Base-by-base conservation (phyloP, 2,797 vertebrate genomes). In the Cuculus canorus region DNA sequence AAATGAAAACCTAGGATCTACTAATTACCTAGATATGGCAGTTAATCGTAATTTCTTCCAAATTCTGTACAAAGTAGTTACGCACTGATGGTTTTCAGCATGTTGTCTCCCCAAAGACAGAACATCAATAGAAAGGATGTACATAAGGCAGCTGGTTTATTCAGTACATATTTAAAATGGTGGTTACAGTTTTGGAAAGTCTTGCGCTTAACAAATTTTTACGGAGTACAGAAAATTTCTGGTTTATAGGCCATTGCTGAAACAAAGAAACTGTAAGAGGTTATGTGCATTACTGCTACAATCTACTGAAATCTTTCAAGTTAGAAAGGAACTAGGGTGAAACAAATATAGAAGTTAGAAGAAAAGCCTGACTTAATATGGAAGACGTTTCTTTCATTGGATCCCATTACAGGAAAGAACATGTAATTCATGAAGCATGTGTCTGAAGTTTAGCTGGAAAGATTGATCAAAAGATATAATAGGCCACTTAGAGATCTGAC, bases 101-200 rank as follows among this genome's bases (percentile, higher is more conserved):
- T 57, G 8, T 50, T 5, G 4, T 64, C 7, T 12, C 10, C 7
- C 5, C 4, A 4, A 79, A 84, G 72, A 30, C 12, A 83, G 13
- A n/a, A n/a, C 71, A 10, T 24, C n/a, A n/a, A 10, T 39, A 61
- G 39, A 80, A 88, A 85, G 37, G 25, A 22, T 69, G 28, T 88
- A 48, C 63, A 82, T 66, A 78, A 39, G 54, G 47, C 82, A 96
- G 47, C 39, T 82, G 47, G 2, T 87, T 92, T 88, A 82, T 22
- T 72, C 30, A 37, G 32, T 93, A 25, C 0, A 0, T 88, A 39
- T 65, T 82, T 94, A 72, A 94, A 95, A 76, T 80, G 17, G 69
- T 71, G 15, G 14, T 68, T 95, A 68, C 28, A 69, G 86, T 92
- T 94, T 95, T 92, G 43, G 82, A 82, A 93, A 53, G 37, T 53